Percentiles rank a stretch among this genome's conserved stretches.
phyloP scores from a whole-genome alignment of 2,113 vertebrate genomes.

The Choloepus hoffmanni region DNA sequence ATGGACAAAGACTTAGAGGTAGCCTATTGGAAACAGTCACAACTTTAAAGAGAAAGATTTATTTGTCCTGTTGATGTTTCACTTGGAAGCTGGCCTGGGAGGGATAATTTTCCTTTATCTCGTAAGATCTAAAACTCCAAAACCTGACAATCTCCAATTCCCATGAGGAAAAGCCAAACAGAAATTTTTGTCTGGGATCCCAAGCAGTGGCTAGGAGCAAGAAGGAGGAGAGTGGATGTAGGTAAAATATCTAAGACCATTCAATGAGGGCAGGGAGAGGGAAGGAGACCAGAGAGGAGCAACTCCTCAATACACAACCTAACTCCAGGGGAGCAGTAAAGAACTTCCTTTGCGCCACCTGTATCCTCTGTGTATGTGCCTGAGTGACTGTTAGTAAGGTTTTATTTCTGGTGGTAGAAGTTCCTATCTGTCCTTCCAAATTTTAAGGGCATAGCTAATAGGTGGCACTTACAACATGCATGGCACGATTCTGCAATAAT shows the following conservation, averaged over 20 bases:
- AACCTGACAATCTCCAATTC: not conserved
- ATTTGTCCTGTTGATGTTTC: not conserved
- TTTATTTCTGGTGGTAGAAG: constrained; percentile 67
- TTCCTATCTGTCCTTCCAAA: constrained; percentile 62
- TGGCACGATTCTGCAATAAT: not conserved
- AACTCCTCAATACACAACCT: not conserved
- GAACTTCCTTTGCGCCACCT: not conserved
- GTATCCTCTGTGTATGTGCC: not conserved
- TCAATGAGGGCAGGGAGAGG: not conserved
- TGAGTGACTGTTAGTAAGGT: not conserved
- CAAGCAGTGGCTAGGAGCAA: not conserved
- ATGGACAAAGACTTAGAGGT: not conserved
- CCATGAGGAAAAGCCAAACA: not conserved
- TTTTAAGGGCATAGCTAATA: constrained; percentile 61
- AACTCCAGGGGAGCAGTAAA: not conserved
- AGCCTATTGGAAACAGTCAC: not conserved
- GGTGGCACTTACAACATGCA: not conserved
- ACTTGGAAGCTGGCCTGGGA: not conserved
- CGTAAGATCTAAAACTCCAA: not conserved
- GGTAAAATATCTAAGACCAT: not conserved
- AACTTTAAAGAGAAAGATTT: not conserved
- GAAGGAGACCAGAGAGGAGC: not conserved
- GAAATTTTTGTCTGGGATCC: not conserved
- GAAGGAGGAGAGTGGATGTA: not conserved
- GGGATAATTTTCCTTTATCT: not conserved